Evolutionary conservation across 2,113 vertebrate genomes (phyloP).

Genomic region (Lucifuga dentata): DNA sequence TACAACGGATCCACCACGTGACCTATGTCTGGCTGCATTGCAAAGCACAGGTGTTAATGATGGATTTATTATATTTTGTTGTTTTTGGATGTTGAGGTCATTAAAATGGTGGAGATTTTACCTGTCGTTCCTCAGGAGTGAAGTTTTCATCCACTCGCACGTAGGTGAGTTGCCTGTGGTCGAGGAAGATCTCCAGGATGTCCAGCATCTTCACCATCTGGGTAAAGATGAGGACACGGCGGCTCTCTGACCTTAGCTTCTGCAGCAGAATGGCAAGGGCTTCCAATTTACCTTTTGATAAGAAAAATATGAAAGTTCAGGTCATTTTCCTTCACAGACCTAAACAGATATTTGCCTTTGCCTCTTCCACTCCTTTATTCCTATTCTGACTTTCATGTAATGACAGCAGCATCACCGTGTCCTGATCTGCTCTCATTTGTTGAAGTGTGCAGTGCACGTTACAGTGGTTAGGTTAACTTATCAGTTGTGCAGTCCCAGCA

Average conservation of each 20-base stretch:
- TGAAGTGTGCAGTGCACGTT: no score
- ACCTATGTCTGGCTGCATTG: no score
- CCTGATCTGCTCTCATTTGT: no score
- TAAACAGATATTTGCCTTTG: no score
- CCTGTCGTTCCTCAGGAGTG: conserved; percentile 89
- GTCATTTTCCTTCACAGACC: neutral
- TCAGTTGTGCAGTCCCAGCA: neutral
- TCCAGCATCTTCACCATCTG: conserved; percentile 89
- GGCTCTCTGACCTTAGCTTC: conserved; percentile 90
- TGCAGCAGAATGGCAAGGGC: conserved; percentile 93
- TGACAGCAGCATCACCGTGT: no score
- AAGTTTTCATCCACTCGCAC: conserved; percentile 94
- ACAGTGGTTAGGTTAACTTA: no score
- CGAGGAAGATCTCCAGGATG: conserved; percentile 88
- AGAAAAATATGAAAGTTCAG: neutral
- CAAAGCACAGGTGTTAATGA: no score
- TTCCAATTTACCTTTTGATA: conserved; percentile 91
- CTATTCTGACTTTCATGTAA: no score
- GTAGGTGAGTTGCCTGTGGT: conserved; percentile 90
- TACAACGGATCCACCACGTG: no score
- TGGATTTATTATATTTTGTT: no score
- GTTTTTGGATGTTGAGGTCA: no score
- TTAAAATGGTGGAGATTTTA: conserved; percentile 49
- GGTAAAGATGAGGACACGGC: conserved; percentile 93
- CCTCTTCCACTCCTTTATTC: no score